phyloP scores from a whole-genome alignment of 1,140 invertebrate genomes.

The Thrips palmi region DNA sequence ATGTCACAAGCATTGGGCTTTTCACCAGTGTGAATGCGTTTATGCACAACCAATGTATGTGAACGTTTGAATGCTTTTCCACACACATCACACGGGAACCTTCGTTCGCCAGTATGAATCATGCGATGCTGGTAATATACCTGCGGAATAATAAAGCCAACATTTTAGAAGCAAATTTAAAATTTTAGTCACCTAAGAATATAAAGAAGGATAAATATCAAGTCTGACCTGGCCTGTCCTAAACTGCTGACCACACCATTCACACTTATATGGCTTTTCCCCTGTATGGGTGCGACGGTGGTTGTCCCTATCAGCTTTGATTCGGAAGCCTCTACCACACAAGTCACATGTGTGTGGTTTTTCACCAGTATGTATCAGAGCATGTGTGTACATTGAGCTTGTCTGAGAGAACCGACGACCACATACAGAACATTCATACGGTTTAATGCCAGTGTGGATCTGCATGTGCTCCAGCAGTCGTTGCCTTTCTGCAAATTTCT shows the following conservation, averaged over 20 bases:
- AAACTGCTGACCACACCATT: constrained; percentile 15
- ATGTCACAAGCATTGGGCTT: constrained; percentile 46
- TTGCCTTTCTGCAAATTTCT: constrained; percentile 15
- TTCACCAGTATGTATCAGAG: constrained; percentile 27
- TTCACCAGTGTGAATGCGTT: constrained; percentile 38
- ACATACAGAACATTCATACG: constrained; percentile 23
- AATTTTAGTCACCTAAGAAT: no score
- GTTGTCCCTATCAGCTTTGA: constrained; percentile 15
- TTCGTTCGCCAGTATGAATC: constrained; percentile 19
- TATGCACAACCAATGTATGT: constrained; percentile 17
- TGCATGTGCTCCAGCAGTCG: constrained; percentile 29
- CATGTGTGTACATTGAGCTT: constrained; percentile 16
- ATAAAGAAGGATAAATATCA: no score
- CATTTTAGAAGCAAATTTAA: no score
- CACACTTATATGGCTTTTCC: constrained; percentile 16
- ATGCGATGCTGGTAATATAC: constrained; percentile 18
- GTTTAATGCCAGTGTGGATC: constrained; percentile 48
- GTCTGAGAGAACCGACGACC: constrained; percentile 16
- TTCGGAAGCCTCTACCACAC: constrained; percentile 16
- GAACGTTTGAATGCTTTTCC: constrained; percentile 17
- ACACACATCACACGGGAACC: constrained; percentile 17
- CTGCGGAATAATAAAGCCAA: no score
- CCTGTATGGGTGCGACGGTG: constrained; percentile 18
- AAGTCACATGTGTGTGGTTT: constrained; percentile 30
- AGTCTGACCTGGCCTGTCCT: no score